phyloP scores from a whole-genome alignment of 53 echinoderm and acorn worm genomes.

The Paracentrotus lividus region DNA sequence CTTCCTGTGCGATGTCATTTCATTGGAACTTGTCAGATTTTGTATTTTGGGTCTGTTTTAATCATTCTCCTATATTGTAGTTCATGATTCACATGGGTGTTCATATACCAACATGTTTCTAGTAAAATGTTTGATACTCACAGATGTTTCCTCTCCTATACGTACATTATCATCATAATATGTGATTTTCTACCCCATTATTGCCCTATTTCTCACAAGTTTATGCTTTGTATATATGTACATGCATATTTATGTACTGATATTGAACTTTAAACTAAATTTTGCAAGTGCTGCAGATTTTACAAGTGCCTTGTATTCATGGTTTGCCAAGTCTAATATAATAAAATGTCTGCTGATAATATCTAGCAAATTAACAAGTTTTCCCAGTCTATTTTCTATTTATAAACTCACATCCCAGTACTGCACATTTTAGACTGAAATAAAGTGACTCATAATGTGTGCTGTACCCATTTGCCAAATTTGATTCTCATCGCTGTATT shows the following conservation, averaged over 20 bases:
- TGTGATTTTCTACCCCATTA: neutral
- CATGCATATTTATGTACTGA: neutral
- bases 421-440: neutral
- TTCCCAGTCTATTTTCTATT: neutral
- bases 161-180: neutral
- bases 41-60: neutral
- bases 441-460: neutral
- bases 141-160: neutral
- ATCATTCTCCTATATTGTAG: neutral
- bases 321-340: neutral
- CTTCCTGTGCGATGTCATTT: neutral
- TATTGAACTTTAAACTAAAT: neutral
- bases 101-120: neutral
- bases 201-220: neutral
- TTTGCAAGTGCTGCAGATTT: neutral
- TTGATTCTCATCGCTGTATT: neutral
- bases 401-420: neutral
- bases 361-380: neutral
- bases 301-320: neutral
- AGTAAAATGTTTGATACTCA: neutral
- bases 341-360: constrained; percentile 18
- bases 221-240: neutral
- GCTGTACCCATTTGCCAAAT: neutral
- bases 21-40: neutral
- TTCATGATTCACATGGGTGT: neutral